phyloP scores from a whole-genome alignment of 2,797 vertebrate genomes.

The Esox lucius region DNA sequence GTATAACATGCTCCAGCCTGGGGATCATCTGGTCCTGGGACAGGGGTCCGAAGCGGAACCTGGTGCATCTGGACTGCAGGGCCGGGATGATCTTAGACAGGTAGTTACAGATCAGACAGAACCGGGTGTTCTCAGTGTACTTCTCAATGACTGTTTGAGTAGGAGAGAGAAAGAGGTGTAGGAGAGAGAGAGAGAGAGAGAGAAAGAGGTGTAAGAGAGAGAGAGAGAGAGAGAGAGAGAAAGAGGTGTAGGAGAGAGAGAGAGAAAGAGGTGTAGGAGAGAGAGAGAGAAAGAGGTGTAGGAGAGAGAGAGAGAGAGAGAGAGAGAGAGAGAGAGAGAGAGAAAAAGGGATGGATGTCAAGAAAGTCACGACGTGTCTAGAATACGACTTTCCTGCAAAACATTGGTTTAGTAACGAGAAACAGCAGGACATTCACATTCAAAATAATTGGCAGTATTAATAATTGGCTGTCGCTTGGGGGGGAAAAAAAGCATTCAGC shows the following conservation, averaged over 20 bases:
- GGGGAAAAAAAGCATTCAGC: neutral
- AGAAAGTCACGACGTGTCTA: neutral
- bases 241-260: neutral
- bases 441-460: neutral
- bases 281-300: neutral
- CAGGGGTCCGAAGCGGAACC: slow-evolving; percentile 94
- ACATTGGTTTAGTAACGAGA: neutral
- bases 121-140: slow-evolving; percentile 95
- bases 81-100: slow-evolving; percentile 98
- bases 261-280: neutral
- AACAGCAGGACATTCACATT: neutral
- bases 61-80: slow-evolving; percentile 93
- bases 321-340: neutral
- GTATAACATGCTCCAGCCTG: slow-evolving; percentile 83
- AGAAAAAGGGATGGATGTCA: neutral
- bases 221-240: too few relatives aligned
- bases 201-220: too few relatives aligned
- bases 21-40: slow-evolving; percentile 92
- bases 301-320: neutral
- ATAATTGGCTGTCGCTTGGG: neutral
- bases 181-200: neutral
- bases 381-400: neutral
- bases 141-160: slow-evolving; percentile 89
- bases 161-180: neutral
- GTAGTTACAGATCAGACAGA: slow-evolving; percentile 98